Percentiles rank a stretch among this genome's conserved stretches.
Evolutionary conservation across 2,113 vertebrate genomes (phyloP).

Genomic region (Rallus limicola): DNA sequence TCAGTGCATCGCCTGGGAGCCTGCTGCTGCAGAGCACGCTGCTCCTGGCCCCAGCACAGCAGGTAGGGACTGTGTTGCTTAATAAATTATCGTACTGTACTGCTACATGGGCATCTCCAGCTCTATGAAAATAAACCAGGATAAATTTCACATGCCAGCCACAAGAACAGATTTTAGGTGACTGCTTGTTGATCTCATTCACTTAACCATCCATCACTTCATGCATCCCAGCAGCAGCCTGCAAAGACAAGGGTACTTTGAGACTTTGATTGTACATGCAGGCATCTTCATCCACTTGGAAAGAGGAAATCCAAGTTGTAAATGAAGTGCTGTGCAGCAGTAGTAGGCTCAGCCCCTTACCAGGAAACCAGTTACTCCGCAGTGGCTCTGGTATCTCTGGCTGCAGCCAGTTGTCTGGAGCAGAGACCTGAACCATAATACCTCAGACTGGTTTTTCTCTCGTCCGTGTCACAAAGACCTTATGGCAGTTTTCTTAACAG

Average conservation of each 20-base stretch:
- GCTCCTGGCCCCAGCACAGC: neutral
- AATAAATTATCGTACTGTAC: neutral
- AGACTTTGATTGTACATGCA: neutral
- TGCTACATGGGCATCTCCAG: neutral
- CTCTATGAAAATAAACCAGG: neutral
- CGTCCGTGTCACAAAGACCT: neutral
- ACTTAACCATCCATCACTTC: neutral
- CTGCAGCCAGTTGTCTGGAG: neutral
- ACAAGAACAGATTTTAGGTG: neutral
- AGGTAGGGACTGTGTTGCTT: neutral
- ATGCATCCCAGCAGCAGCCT: neutral
- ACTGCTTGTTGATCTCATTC: neutral
- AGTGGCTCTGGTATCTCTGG: conserved; percentile 5
- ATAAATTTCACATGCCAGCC: neutral
- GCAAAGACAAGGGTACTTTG: neutral
- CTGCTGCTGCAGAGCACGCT: neutral
- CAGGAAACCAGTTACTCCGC: neutral
- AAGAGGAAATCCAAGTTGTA: neutral
- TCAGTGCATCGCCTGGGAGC: neutral
- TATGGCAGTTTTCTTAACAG: neutral
- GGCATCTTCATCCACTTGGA: neutral
- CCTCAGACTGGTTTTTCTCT: neutral
- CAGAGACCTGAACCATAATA: neutral
- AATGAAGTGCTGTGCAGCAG: neutral
- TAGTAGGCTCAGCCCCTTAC: neutral